These are phyloP conservation scores for Cheilosia scutellata DNA, from an alignment of 2,888 invertebrate species.

Conservation along the genomic window DNA sequence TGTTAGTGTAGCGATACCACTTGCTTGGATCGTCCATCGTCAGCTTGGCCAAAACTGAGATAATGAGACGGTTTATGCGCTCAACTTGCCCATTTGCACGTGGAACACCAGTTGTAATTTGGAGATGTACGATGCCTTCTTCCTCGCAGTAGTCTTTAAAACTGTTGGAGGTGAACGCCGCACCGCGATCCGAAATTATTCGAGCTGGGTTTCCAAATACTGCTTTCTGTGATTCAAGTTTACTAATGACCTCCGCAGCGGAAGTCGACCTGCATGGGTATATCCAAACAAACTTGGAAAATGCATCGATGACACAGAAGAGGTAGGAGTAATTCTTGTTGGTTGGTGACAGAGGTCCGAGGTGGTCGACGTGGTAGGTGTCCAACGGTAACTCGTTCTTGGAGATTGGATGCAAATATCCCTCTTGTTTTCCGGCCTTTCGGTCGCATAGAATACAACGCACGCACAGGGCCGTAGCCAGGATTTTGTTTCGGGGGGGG, in stretches of 20 bases:
- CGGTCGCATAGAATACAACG: constrained; percentile 25
- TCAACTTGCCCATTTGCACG: constrained; percentile 50
- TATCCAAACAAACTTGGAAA: constrained; percentile 9
- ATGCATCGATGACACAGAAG: not conserved
- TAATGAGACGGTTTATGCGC: constrained; percentile 20
- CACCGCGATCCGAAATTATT: constrained; percentile 59
- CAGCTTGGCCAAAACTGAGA: constrained; percentile 12
- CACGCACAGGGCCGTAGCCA: too few species aligned
- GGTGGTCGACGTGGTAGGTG: constrained; percentile 68
- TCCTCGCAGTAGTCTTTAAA: constrained; percentile 48
- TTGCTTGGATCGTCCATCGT: constrained; percentile 4
- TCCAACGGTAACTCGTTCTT: constrained; percentile 48
- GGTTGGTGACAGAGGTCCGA: constrained; percentile 1
- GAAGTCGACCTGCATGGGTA: constrained; percentile 30
- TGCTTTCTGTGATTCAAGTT: constrained; percentile 9
- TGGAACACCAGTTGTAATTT: constrained; percentile 56
- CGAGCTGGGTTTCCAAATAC: constrained; percentile 56
- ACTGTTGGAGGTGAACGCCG: constrained; percentile 54
- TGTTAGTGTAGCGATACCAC: constrained; percentile 5
- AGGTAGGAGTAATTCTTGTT: not conserved
- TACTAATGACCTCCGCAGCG: constrained; percentile 9
- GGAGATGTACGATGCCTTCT: constrained; percentile 35
- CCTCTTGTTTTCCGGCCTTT: constrained; percentile 72
- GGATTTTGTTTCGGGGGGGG: too few species aligned
- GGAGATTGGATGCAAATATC: constrained; percentile 14